Evolutionary conservation across 2,797 vertebrate species (phyloP).

Genomic region (Mus spretus): DNA sequence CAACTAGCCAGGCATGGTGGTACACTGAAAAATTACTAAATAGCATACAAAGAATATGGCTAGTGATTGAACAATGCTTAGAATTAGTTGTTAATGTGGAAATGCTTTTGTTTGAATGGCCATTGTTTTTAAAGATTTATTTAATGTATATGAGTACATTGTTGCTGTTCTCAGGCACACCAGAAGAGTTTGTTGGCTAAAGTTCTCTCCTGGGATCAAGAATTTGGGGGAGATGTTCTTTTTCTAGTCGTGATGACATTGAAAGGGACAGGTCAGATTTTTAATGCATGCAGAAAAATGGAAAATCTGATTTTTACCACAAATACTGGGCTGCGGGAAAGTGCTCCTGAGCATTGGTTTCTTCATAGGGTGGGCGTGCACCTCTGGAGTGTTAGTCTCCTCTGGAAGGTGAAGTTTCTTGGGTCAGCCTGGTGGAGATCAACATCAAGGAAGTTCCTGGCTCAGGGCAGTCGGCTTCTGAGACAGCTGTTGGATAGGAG

Average conservation of each 20-base stretch:
- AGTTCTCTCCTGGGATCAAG: neutral
- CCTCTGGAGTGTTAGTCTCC: neutral
- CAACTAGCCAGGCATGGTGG: neutral
- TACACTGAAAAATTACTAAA: neutral
- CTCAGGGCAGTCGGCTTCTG: neutral
- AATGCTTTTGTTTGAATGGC: neutral
- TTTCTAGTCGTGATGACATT: neutral
- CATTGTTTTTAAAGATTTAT: neutral
- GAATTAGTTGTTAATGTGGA: slow-evolving; percentile 44
- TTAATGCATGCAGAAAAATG: neutral
- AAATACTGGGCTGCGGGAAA: neutral
- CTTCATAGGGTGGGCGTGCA: neutral
- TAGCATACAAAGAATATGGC: neutral
- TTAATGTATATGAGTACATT: too few species aligned
- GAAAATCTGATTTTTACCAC: neutral
- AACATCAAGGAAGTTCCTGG: neutral
- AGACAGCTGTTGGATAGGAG: neutral
- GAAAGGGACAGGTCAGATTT: neutral
- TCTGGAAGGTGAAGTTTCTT: neutral
- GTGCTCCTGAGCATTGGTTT: neutral
- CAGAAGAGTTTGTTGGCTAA: neutral
- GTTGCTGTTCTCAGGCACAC: too few species aligned
- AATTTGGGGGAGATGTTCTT: neutral
- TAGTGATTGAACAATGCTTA: slow-evolving; percentile 18
- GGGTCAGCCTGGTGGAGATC: neutral